phyloP scores from a whole-genome alignment of 2,797 vertebrate species.

The Alcedo atthis region DNA sequence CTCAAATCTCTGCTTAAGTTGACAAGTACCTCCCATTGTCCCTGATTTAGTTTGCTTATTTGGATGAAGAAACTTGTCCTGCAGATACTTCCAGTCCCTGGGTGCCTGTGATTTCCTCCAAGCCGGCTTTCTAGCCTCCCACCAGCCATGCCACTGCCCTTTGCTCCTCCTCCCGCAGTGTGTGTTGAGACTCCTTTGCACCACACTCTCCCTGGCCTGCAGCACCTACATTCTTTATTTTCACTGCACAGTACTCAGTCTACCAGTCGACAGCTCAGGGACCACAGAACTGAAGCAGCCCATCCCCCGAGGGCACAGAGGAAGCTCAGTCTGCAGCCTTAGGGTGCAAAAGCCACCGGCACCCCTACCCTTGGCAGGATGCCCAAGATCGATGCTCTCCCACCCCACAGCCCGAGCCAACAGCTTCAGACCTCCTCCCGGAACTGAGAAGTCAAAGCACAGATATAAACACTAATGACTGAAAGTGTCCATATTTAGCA shows the following conservation, averaged over 20 bases:
- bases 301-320: rapidly evolving
- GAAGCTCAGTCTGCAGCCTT: rapidly evolving
- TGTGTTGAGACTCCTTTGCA: rapidly evolving
- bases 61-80: no score
- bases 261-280: rapidly evolving
- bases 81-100: rapidly evolving
- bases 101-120: rapidly evolving
- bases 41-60: background rate
- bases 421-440: rapidly evolving
- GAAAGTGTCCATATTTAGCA: rapidly evolving
- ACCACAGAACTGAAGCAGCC: rapidly evolving
- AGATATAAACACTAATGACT: rapidly evolving
- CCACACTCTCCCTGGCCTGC: rapidly evolving
- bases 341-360: rapidly evolving
- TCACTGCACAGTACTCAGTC: rapidly evolving
- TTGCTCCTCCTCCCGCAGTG: rapidly evolving
- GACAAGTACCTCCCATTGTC: no score
- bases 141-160: background rate
- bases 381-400: rapidly evolving
- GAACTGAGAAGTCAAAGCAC: background rate
- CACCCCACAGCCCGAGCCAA: background rate
- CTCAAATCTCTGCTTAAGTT: background rate
- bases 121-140: no score
- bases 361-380: rapidly evolving
- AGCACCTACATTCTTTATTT: background rate